phyloP scores from a whole-genome alignment of 2,888 invertebrate genomes.

The Eugnorisma glareosa region DNA sequence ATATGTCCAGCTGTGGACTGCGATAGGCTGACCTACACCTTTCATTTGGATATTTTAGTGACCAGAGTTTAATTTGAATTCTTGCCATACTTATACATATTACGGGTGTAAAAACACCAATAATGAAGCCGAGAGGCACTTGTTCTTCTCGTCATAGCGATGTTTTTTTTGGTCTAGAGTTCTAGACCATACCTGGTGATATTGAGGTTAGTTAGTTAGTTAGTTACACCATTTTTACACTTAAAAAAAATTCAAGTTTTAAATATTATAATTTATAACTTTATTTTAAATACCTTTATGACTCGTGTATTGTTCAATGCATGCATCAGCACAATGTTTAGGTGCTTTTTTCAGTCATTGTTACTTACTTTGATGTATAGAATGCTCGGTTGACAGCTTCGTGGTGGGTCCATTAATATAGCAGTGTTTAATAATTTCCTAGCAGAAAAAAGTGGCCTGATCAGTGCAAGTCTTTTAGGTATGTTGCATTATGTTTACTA shows the following conservation, averaged over 20 bases:
- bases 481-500: constrained; percentile 3
- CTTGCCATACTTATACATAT: background rate
- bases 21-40: background rate
- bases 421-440: background rate
- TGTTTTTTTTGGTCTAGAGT: background rate
- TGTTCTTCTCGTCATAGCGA: background rate
- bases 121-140: background rate
- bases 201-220: too few relatives aligned
- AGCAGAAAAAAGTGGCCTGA: background rate
- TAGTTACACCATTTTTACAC: background rate
- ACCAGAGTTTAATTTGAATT: background rate
- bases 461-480: background rate
- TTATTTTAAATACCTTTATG: background rate
- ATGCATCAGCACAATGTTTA: too few relatives aligned
- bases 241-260: background rate
- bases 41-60: background rate
- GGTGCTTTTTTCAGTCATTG: too few relatives aligned
- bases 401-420: background rate
- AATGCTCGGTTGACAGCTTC: background rate
- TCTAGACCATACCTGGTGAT: background rate
- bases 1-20: background rate
- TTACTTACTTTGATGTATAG: background rate
- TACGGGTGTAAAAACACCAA: background rate
- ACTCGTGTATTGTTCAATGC: too few relatives aligned
- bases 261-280: background rate